Evolutionary conservation across 2,888 invertebrate species (phyloP), one percentile per base, ranked within the genome.

Genomic region (Falcaria lacertinaria): DNA sequence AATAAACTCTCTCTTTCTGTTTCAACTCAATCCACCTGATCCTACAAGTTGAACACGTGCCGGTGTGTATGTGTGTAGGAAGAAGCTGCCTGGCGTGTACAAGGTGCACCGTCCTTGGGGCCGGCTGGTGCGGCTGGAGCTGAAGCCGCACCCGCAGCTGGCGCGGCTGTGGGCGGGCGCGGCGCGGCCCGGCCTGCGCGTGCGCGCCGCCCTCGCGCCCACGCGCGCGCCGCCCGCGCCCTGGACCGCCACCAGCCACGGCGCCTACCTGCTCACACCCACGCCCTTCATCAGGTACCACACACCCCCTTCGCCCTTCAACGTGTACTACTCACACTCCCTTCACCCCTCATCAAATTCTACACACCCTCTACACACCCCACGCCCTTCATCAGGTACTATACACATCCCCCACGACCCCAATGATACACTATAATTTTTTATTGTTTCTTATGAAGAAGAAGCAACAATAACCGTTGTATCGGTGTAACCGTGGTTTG

Each of bases 171-270:
- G 94, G 75, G 89, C 91, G 33, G 92, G 92, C 8, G 94, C 95
- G 0, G 90, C 92, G 14, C 90, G 91, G 25, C 92, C 93, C 58
- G 91, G 89, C 0, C 82, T 98, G 53, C 91, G 91, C 39, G 94
- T 98, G 87, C 92, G 94, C 37, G 89, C 94, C 1, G 89, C 90
- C 47, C 86, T 93, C 41, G 82, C 95, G 41, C 98, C 98, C 11
- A 94, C 95, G 90, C 43, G 92, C 14, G 93, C 93, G 47, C 98
- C 98, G 11, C 97, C 98, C 3, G 87, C 94, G 48, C 98, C 98
- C 1, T 98, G 98, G 98, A 82, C 90, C 34, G 90, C 91, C 0
- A 69, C 91, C 2, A 35, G 38, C 32, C 39, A 52, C 1, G 97
- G 98, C 4, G 97, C 97, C 0, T 95, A 95, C 68, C 80, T 97